Conservation (phyloP, 1,140 invertebrate species). For the Drosophila malerkotliana region DNA sequence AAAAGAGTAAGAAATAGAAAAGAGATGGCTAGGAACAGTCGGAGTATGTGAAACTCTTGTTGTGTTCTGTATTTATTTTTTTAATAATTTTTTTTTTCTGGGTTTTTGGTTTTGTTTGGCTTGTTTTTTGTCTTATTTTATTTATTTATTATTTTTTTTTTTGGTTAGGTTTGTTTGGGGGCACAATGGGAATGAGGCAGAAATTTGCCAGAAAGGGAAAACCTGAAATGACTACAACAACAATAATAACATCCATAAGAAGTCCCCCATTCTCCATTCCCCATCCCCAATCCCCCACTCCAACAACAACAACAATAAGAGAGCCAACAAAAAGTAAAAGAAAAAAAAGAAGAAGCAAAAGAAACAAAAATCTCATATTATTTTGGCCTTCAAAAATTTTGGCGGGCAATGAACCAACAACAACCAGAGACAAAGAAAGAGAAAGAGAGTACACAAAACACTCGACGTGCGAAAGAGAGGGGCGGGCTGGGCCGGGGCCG, state of each 20-base stretch:
- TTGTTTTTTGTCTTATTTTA: background rate
- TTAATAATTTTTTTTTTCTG: background rate
- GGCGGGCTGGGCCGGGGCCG: background rate
- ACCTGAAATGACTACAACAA: conserved; percentile 70
- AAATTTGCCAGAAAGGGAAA: conserved; percentile 77
- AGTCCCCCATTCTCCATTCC: too few species aligned
- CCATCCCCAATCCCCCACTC: too few species aligned
- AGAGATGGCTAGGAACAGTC: conserved; percentile 17
- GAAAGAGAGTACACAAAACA: conserved; percentile 25
- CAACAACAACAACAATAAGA: background rate
- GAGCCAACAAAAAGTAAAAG: conserved; percentile 23
- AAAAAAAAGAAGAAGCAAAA: conserved; percentile 41
- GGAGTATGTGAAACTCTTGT: conserved; percentile 53
- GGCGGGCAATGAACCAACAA: conserved; percentile 83
- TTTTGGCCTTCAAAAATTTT: conserved; percentile 83
- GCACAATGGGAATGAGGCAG: conserved; percentile 43
- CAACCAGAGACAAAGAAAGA: conserved; percentile 54
- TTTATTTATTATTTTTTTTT: conserved; percentile 1
- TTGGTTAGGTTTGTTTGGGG: conserved; percentile 8
- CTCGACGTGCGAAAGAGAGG: conserved; percentile 15
- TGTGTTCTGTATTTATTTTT: conserved; percentile 39
- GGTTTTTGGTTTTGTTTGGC: background rate
- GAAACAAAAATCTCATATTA: conserved; percentile 79
- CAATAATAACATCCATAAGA: background rate
- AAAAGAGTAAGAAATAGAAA: conserved; percentile 14